Base-by-base conservation (phyloP, 2,888 invertebrate genomes). In the Tenthredo mesomela region DNA sequence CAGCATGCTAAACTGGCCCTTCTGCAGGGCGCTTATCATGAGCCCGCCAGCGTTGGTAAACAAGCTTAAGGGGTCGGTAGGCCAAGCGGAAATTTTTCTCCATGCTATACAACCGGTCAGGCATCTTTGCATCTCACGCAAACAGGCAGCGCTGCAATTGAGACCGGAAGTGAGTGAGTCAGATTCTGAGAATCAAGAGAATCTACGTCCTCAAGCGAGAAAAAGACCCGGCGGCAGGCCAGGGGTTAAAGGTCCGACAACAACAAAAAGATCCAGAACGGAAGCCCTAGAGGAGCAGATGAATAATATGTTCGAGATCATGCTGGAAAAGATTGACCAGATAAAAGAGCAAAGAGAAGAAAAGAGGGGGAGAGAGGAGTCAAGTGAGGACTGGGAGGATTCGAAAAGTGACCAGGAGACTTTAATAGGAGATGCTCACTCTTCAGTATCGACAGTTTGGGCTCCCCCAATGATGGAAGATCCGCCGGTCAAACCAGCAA, bases 1-100 rank as follows among this genome's bases (percentile, higher is more conserved):
- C 87, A 0, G 87, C 85, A 87, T 90, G 84, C 70, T 90, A 15
- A 77, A 86, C 10, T 90, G 89, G 90, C 85, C 87, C 12, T 85
- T 90, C n/a, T 89, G 89, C 83, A 82, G 85, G 40, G 85, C 67
- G 5, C 77, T 85, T 15, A 78, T 83, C 37, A 85, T 80, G 33
- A 84, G 84, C 18, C 80, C 80, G 1, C 80, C 80, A 33, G 47
- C 71, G 2, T 0, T 84, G 3, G 50, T 65, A 1, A 85, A 83
- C 6, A 77, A 29, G 29, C 43, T 85, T 18, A 75, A 82, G 3
- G 85, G 82, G 7, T 85, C 85, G 10, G 25, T 43, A 2, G 25
- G 43, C 2, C 43, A 73, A 43, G 73, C 73, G 1, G 73, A 73
- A 10, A n/a, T 73, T 18, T 47, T 73, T n/a, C 43, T 21, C 4